These are phyloP conservation scores for Ochotona curzoniae DNA, from an alignment of 2,113 vertebrate genomes.

Conservation along the genomic window DNA sequence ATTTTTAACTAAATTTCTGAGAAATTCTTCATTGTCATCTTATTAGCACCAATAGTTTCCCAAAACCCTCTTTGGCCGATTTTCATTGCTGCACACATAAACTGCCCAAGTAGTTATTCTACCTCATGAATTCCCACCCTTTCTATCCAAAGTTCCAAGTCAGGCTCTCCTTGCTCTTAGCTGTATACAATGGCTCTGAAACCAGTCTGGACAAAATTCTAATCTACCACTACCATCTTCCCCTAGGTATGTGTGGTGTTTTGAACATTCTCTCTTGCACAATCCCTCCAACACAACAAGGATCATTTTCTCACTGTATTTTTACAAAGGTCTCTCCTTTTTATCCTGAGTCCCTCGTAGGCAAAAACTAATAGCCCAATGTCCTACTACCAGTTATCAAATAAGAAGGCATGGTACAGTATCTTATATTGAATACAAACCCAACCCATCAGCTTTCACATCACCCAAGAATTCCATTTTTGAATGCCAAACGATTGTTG, in stretches of 20 bases:
- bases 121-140: not conserved
- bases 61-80: not conserved
- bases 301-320: not conserved
- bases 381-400: slow-evolving; percentile 9
- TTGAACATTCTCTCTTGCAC: not conserved
- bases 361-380: not conserved
- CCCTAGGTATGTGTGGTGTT: not conserved
- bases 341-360: not conserved
- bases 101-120: not conserved
- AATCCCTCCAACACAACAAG: not conserved
- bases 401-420: not conserved
- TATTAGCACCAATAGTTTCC: not conserved
- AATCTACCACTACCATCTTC: not conserved
- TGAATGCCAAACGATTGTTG: not conserved
- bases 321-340: not conserved
- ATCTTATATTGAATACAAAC: not conserved
- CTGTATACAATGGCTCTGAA: not conserved
- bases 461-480: slow-evolving; percentile 10
- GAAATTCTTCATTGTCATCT: slow-evolving; percentile 32
- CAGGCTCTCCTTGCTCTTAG: not conserved
- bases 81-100: not conserved
- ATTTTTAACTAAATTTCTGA: slow-evolving; percentile 33
- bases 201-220: not conserved
- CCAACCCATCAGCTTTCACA: slow-evolving; percentile 30
- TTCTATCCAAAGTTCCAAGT: not conserved